Percentiles rank a stretch among this genome's conserved stretches.
Conservation (phyloP, 2,113 vertebrate genomes). For the Eretmochelys imbricata region DNA sequence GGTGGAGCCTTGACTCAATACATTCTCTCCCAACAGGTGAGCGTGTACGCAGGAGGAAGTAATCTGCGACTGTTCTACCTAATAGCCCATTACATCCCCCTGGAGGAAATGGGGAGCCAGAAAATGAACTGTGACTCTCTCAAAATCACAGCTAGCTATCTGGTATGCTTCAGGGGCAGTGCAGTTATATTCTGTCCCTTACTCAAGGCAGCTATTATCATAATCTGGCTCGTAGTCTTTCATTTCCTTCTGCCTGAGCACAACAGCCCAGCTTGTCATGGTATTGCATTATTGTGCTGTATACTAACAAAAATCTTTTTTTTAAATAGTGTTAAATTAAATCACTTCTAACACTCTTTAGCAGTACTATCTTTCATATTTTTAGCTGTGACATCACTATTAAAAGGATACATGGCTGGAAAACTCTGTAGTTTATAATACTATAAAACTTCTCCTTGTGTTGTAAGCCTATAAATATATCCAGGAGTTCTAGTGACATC, state of each 20-base stretch:
- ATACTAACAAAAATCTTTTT: not conserved
- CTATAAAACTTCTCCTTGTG: constrained; percentile 5
- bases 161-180: not conserved
- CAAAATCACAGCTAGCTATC: not conserved
- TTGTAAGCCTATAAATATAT: constrained; percentile 18
- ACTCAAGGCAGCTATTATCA: not conserved
- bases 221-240: not conserved
- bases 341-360: not conserved
- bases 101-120: not conserved
- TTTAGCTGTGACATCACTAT: not conserved
- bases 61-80: not conserved
- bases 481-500: not conserved
- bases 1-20: not conserved
- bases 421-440: not conserved
- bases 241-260: not conserved
- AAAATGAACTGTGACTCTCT: not conserved
- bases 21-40: not conserved
- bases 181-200: not conserved
- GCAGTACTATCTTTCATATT: not conserved
- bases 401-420: constrained; percentile 18
- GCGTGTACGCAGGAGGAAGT: not conserved
- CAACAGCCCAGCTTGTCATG: not conserved
- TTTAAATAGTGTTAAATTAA: not conserved
- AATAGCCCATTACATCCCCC: not conserved
- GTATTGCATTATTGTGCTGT: not conserved